These are phyloP conservation scores for Tethea ocularis DNA, from an alignment of 2,888 invertebrate species.

Conservation along the genomic window DNA sequence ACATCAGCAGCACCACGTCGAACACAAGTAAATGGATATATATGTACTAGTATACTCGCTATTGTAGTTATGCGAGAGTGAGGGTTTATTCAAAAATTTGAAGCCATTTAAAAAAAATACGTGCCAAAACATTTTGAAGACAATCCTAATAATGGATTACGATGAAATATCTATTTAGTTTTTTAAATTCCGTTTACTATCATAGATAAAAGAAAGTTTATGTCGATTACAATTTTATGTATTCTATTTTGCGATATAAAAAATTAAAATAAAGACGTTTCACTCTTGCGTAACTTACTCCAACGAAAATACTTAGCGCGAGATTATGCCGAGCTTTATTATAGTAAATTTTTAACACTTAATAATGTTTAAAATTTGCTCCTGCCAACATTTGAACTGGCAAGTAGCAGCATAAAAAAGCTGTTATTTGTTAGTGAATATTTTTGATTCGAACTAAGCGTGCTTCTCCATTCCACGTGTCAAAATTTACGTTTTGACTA, in stretches of 20 bases:
- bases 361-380: neutral
- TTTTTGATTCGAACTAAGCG: neutral
- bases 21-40: constrained; percentile 52
- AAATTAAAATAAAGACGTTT: neutral
- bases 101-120: too few relatives aligned
- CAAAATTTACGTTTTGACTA: neutral
- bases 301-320: neutral
- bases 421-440: neutral
- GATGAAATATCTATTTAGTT: too few relatives aligned
- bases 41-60: neutral
- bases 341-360: neutral
- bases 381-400: neutral
- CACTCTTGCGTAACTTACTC: neutral
- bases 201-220: neutral
- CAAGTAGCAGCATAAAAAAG: neutral
- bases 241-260: too few relatives aligned
- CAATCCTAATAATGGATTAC: too few relatives aligned
- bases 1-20: constrained; percentile 32
- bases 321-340: neutral
- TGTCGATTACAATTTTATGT: neutral
- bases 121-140: too few relatives aligned
- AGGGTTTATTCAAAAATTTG: neutral
- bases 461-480: neutral
- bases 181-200: too few relatives aligned
- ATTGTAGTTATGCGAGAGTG: neutral